A percentile compares a stretch with the other conserved stretches of the same genome.
Conservation (phyloP, 2,888 invertebrate genomes). For the Amblyjoppa proteus region DNA sequence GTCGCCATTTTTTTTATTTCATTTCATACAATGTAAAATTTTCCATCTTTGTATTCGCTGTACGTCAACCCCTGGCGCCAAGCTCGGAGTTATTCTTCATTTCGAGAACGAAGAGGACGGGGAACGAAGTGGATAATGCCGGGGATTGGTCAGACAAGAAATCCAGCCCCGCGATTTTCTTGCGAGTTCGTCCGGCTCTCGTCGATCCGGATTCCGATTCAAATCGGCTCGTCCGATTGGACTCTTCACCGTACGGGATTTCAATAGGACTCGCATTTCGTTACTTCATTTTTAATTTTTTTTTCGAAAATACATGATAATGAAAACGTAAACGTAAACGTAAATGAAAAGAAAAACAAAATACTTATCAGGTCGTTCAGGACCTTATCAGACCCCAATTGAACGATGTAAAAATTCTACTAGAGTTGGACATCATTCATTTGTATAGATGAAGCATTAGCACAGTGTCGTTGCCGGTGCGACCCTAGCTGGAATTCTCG, state of each 20-base stretch:
- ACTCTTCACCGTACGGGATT: background rate
- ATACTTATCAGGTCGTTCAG: too few relatives aligned
- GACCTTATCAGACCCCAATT: too few relatives aligned
- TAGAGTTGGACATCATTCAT: too few relatives aligned
- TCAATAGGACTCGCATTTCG: background rate
- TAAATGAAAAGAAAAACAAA: too few relatives aligned
- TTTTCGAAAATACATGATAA: background rate
- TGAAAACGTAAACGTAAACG: too few relatives aligned
- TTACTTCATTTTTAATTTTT: background rate
- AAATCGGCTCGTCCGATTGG: background rate
- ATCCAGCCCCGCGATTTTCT: background rate
- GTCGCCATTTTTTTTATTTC: constrained; percentile 60
- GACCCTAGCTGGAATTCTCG: too few relatives aligned
- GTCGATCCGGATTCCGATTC: background rate
- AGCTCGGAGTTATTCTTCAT: constrained; percentile 19
- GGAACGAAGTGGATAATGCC: constrained; percentile 21
- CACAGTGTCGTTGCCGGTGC: too few relatives aligned
- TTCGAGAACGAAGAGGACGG: background rate
- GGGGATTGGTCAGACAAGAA: background rate
- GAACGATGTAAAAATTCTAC: too few relatives aligned
- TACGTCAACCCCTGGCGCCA: constrained; percentile 15
- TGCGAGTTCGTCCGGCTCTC: background rate
- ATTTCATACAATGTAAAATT: constrained; percentile 43
- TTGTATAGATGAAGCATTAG: too few relatives aligned
- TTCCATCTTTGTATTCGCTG: constrained; percentile 30